Evolutionary conservation across 2,113 vertebrate genomes (phyloP), one percentile per base, ranked within the genome.

Genomic region (Larimichthys polyactis): DNA sequence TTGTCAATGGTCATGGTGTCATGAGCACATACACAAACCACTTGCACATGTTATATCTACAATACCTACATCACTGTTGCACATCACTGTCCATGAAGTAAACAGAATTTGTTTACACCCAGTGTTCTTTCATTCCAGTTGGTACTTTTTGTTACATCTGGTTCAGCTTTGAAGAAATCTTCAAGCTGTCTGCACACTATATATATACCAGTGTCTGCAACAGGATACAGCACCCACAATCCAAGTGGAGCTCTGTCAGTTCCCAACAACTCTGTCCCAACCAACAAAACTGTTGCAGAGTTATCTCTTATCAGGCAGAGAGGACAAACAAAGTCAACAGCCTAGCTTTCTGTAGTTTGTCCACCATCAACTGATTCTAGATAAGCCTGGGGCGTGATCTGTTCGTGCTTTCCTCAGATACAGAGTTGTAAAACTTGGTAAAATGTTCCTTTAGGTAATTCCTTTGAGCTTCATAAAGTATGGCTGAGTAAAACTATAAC

Each of bases 381-480:
- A 73, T 68, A 55, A 62, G 64, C 40, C 20, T 64, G 10, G 17
- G 3, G 2, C 12, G 32, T 4, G 19, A 20, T 69, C 36, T 79
- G 19, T 15, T 17, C 1, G 8, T 14, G 27, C 15, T 48, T 49
- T n/a, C 48, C 7, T 57, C 40, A 1, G 22, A 36, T 22, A 12
- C 3, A 75, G 29, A 29, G n/a, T 8, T 52, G 16, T 36, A 15
- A 14, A 14, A 40, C 36, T 40, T 62, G 40, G 58, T 69, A 66
- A 68, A 74, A 85, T 75, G 79, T 84, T 88, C 66, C 49, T 81
- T 83, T 75, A 59, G 78, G 54, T 67, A 19, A 57, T 11, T 40
- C 27, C 59, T 15, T 32, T 52, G 57, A 76, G 54, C 43, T 54
- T 66, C 17, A 22, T 46, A 10, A 71, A 79, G 20, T 36, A 46